Evolutionary conservation across 2,113 vertebrate species (phyloP).

Genomic region (Zosterops pallidus): DNA sequence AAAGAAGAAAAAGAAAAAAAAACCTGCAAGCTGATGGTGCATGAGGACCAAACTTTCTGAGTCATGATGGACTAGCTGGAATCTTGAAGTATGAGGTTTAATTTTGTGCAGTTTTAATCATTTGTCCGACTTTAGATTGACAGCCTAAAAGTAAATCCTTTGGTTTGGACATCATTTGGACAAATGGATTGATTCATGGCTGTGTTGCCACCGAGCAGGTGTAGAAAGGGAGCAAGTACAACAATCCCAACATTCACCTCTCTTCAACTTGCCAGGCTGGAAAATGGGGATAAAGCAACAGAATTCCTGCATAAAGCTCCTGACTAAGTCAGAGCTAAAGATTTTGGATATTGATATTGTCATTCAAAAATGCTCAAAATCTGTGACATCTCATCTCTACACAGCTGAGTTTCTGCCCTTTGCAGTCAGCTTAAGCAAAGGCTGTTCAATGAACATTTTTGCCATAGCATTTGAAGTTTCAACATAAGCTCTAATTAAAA

Average conservation of each 20-base stretch:
- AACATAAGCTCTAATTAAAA: slow-evolving; percentile 51
- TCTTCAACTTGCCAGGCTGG: neutral
- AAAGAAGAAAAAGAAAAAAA: neutral
- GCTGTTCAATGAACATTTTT: neutral
- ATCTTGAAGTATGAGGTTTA: neutral
- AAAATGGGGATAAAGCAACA: neutral
- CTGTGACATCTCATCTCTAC: neutral
- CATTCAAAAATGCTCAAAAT: neutral
- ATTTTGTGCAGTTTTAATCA: neutral
- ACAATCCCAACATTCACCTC: neutral
- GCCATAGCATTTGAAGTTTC: neutral
- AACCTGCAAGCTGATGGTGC: neutral
- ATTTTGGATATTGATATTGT: neutral
- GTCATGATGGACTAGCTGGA: neutral
- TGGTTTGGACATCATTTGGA: no score
- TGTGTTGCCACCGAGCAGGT: neutral
- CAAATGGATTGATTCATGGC: neutral
- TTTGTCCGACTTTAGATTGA: neutral
- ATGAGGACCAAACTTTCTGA: neutral
- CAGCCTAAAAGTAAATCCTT: neutral
- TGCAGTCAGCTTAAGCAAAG: neutral
- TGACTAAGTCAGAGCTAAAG: neutral
- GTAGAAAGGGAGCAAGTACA: neutral
- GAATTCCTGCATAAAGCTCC: neutral
- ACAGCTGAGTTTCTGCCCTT: neutral